A percentile compares a stretch with the other conserved stretches of the same genome.
These are phyloP conservation scores for Caranx ignobilis DNA, from an alignment of 2,113 vertebrate genomes.

Conservation along the genomic window DNA sequence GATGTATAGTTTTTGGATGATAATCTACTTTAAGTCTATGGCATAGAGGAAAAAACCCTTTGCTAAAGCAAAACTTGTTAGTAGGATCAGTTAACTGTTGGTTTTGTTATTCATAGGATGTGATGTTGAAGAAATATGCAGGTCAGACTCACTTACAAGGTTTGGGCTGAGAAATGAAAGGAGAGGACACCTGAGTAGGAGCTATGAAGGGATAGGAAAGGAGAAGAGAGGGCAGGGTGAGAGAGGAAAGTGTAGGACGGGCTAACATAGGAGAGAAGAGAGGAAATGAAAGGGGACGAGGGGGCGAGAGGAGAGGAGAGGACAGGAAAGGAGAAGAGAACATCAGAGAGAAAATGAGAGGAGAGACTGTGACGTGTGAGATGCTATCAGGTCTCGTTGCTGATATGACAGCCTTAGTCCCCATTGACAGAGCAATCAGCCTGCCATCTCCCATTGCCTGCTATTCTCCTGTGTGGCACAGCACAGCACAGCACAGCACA, in stretches of 20 bases:
- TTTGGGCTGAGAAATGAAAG: constrained; percentile 9
- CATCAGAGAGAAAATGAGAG: constrained; percentile 71
- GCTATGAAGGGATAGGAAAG: constrained; percentile 1
- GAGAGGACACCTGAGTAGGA: constrained; percentile 10
- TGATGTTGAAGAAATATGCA: background rate
- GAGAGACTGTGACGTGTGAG: constrained; percentile 76
- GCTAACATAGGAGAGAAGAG: constrained; percentile 25
- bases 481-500: constrained; percentile 58
- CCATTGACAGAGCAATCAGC: constrained; percentile 76
- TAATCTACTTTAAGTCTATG: background rate
- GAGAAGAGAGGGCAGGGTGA: constrained; percentile 10
- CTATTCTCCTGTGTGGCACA: constrained; percentile 61
- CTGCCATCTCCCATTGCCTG: constrained; percentile 72
- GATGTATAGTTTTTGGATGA: background rate
- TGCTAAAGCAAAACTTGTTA: background rate
- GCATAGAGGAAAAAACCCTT: background rate
- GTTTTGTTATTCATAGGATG: background rate
- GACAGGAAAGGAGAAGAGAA: constrained; percentile 64
- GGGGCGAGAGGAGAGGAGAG: constrained; percentile 36
- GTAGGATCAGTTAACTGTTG: background rate
- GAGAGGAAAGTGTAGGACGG: constrained; percentile 26
- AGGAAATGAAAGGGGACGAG: constrained; percentile 58
- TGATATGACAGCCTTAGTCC: constrained; percentile 76
- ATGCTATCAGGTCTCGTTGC: constrained; percentile 77
- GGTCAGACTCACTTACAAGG: background rate